These are phyloP conservation scores for Cottoperca gobio DNA, from an alignment of 2,797 vertebrate species.

Conservation along the genomic window DNA sequence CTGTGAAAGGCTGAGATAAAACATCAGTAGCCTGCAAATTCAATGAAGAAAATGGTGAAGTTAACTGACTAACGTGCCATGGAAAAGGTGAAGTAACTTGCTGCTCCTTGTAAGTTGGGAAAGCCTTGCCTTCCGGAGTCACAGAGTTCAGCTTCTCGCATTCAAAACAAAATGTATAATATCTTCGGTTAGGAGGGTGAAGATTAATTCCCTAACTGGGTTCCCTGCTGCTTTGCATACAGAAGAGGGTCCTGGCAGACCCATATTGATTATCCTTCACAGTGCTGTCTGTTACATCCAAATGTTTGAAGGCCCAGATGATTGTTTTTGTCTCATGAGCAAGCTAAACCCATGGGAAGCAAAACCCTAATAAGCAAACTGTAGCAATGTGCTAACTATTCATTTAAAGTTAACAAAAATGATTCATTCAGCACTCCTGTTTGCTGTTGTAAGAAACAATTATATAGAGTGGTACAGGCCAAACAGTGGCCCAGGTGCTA, in stretches of 20 bases:
- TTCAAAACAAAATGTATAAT: neutral
- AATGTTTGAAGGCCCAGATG: slow-evolving; percentile 1
- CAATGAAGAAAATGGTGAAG: neutral
- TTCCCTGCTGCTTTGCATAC: slow-evolving; percentile 3
- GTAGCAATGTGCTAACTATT: neutral
- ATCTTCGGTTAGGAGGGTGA: neutral
- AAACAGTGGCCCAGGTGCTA: neutral
- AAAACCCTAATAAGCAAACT: neutral
- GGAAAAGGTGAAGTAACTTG: neutral
- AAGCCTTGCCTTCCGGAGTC: neutral
- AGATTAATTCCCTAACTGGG: neutral
- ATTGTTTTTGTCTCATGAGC: neutral
- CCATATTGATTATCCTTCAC: slow-evolving; percentile 4
- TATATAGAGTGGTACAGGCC: neutral
- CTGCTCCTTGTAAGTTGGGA: neutral
- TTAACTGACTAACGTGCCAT: neutral
- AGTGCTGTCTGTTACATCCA: neutral
- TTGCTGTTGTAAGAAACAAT: neutral
- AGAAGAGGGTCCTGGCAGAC: neutral
- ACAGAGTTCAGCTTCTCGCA: neutral
- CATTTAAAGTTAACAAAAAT: neutral
- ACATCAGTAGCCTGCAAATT: neutral
- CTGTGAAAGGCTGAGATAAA: neutral
- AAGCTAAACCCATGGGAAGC: neutral
- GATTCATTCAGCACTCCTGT: neutral